Conservation (phyloP, 2,888 invertebrate species). For the Agrotis puta region DNA sequence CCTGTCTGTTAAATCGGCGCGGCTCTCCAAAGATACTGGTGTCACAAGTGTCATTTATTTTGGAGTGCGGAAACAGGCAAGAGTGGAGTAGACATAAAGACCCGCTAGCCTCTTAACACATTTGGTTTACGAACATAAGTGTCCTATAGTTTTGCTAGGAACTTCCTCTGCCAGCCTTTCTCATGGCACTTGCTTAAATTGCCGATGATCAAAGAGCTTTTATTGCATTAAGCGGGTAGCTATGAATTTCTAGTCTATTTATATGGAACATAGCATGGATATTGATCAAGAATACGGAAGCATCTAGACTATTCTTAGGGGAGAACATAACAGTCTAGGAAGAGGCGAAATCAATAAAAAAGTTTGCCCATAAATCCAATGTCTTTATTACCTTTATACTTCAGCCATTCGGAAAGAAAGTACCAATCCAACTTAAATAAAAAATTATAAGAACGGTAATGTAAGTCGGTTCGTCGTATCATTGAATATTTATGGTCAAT, state of each 20-base stretch:
- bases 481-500: constrained; percentile 51
- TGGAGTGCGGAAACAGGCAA: constrained; percentile 29
- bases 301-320: constrained; percentile 15
- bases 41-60: constrained; percentile 37
- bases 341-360: constrained; percentile 43
- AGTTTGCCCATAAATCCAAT: constrained; percentile 41
- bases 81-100: constrained; percentile 2
- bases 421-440: constrained; percentile 28
- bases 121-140: constrained; percentile 38
- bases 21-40: not conserved
- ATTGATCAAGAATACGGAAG: constrained; percentile 38
- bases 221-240: constrained; percentile 5
- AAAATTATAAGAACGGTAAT: constrained; percentile 31
- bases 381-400: constrained; percentile 51
- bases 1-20: constrained; percentile 11
- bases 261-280: constrained; percentile 2
- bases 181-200: constrained; percentile 27
- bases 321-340: constrained; percentile 27
- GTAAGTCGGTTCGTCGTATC: constrained; percentile 19
- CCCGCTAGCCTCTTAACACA: constrained; percentile 24
- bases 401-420: constrained; percentile 23
- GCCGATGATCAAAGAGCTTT: constrained; percentile 1
- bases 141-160: constrained; percentile 13
- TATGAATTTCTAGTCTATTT: not conserved
- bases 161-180: not conserved